These are phyloP conservation scores for Ichneumoninae sp. DNA, from an alignment of 2,888 invertebrate species.

Conservation along the genomic window DNA sequence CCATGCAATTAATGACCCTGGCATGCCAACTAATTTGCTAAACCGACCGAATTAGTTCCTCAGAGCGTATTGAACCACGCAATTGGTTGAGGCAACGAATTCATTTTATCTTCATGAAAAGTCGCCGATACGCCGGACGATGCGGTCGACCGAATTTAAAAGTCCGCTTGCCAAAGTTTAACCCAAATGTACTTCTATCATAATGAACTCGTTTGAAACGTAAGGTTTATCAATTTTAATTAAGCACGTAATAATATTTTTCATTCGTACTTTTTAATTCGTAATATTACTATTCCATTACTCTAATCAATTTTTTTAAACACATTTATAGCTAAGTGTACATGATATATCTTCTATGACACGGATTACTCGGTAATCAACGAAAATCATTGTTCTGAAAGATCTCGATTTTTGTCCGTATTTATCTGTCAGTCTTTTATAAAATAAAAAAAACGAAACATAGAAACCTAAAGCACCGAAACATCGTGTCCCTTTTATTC, in stretches of 20 bases:
- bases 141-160: neutral
- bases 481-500: constrained; percentile 6
- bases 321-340: neutral
- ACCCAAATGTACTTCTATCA: neutral
- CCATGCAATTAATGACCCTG: no score
- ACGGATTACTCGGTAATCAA: no score
- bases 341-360: no score
- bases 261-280: neutral
- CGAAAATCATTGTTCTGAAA: neutral
- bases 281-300: neutral
- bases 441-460: neutral
- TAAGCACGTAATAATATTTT: neutral
- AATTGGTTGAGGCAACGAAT: neutral
- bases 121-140: constrained; percentile 15
- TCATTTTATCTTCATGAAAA: neutral
- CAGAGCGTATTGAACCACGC: neutral
- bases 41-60: no score
- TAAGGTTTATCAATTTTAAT: neutral
- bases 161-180: neutral
- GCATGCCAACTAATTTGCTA: no score
- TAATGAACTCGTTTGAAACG: neutral
- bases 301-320: neutral
- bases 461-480: neutral
- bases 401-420: neutral
- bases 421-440: neutral